Conservation (phyloP, 2,113 vertebrate species). For the Drymodes brunneopygia region DNA sequence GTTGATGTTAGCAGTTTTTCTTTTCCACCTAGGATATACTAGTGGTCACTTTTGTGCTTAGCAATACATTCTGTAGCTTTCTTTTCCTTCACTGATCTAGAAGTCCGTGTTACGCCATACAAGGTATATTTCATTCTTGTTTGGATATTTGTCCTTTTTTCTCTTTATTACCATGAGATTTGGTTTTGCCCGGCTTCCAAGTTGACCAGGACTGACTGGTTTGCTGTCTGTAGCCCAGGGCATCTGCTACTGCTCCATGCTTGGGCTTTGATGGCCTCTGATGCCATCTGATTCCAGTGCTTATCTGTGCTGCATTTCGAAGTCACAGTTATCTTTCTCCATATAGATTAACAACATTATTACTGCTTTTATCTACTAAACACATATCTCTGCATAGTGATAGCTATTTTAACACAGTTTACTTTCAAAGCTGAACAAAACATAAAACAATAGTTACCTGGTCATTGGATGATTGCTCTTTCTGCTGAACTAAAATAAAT, state of each 20-base stretch:
- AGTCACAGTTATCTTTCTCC: background rate
- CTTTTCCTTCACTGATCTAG: background rate
- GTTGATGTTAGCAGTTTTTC: background rate
- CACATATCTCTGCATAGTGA: accelerated
- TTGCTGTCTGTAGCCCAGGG: background rate
- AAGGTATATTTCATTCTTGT: background rate
- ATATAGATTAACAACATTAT: background rate
- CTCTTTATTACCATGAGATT: background rate
- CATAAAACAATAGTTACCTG: background rate
- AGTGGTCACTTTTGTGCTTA: background rate
- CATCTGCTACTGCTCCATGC: background rate
- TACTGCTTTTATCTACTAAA: background rate
- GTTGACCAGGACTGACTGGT: background rate
- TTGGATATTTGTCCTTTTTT: background rate
- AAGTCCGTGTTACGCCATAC: background rate
- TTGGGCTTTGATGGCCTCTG: background rate
- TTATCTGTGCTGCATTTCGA: background rate
- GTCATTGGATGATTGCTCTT: background rate
- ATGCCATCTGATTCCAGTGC: background rate
- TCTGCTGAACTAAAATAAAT: background rate
- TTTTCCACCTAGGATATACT: background rate
- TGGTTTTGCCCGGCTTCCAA: background rate
- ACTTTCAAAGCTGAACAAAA: background rate
- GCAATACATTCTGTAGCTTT: background rate
- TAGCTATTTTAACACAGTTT: background rate